phyloP scores from a whole-genome alignment of 1,140 invertebrate species.

The Chelonus insularis region DNA sequence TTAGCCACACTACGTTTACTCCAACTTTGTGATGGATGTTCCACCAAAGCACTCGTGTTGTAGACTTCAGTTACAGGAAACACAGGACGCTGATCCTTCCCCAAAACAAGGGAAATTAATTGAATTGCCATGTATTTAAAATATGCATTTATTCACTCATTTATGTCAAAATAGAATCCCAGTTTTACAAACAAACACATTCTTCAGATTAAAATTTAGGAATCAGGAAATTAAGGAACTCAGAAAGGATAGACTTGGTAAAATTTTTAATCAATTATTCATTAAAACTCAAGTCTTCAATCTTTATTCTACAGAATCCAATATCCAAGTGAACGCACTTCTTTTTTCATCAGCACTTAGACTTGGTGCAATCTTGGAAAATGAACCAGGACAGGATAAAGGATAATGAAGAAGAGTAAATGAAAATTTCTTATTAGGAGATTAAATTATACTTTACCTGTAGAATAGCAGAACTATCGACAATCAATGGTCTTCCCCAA shows the following conservation, averaged over 20 bases:
- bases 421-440: not conserved
- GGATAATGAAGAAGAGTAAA: not conserved
- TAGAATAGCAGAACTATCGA: constrained; percentile 75
- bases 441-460: constrained; percentile 58
- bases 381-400: not conserved
- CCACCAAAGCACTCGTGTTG: constrained; percentile 62
- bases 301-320: not conserved
- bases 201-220: no score
- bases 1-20: constrained; percentile 61
- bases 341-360: not conserved
- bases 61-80: constrained; percentile 70
- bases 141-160: no score
- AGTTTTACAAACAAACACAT: no score
- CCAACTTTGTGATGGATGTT: constrained; percentile 60
- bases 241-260: no score
- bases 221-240: no score
- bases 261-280: no score
- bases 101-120: constrained; percentile 47
- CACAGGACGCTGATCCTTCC: constrained; percentile 67
- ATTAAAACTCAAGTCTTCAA: no score
- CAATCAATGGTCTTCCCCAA: constrained; percentile 78
- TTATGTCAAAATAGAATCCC: no score
- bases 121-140: no score
- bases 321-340: constrained; percentile 1
- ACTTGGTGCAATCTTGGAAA: constrained; percentile 2